These are phyloP conservation scores for Ormyrus thymus DNA, from an alignment of 2,888 invertebrate genomes.

Conservation along the genomic window DNA sequence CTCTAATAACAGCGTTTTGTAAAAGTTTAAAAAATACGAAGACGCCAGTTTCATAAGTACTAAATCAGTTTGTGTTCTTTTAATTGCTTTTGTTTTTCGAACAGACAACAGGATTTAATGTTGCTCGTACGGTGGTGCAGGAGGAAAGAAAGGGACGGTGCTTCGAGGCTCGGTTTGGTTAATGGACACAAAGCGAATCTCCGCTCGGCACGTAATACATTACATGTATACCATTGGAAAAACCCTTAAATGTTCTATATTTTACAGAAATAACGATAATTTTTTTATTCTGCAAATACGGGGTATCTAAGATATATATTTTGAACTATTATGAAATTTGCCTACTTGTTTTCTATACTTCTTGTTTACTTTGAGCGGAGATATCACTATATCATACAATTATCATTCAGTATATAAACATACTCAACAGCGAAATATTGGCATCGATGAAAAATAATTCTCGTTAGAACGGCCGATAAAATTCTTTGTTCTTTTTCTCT, in stretches of 20 bases:
- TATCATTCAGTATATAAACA: slow-evolving; percentile 50
- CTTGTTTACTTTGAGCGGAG: slow-evolving; percentile 40
- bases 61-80: too few relatives aligned
- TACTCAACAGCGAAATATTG: slow-evolving; percentile 52
- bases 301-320: slow-evolving; percentile 27
- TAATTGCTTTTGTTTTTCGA: background rate
- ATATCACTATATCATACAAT: slow-evolving; percentile 52
- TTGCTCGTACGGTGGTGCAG: slow-evolving; percentile 55
- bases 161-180: slow-evolving; percentile 70
- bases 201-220: slow-evolving; percentile 55
- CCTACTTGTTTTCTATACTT: slow-evolving; percentile 1
- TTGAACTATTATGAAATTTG: background rate
- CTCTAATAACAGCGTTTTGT: slow-evolving; percentile 6
- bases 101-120: slow-evolving; percentile 4
- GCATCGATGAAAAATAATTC: slow-evolving; percentile 57
- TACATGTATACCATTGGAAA: slow-evolving; percentile 23
- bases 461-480: slow-evolving; percentile 51
- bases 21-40: slow-evolving; percentile 29
- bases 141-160: slow-evolving; percentile 71
- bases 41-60: background rate
- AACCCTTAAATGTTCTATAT: slow-evolving; percentile 37
- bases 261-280: slow-evolving; percentile 37
- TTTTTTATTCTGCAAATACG: slow-evolving; percentile 25
- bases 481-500: slow-evolving; percentile 32
- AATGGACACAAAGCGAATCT: slow-evolving; percentile 68